These are phyloP conservation scores for Linurgus olivaceus DNA, from an alignment of 2,797 vertebrate species.

Conservation along the genomic window DNA sequence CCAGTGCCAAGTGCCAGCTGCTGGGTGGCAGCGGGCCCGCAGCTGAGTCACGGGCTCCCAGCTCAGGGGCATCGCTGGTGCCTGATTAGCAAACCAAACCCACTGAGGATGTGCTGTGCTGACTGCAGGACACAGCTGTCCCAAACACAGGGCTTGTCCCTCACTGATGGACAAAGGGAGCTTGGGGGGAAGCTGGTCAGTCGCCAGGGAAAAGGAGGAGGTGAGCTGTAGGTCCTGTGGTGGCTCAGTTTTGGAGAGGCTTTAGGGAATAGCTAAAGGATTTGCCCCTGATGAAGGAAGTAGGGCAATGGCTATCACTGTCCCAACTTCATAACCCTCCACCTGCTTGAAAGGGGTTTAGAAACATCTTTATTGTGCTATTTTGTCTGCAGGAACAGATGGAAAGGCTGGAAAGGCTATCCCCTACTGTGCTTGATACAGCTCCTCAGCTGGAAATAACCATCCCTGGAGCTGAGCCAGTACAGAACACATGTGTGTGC, in stretches of 20 bases:
- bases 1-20: slow-evolving; percentile 47
- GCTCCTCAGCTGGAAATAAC: neutral
- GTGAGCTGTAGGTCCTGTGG: neutral
- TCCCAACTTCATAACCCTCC: neutral
- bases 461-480: neutral
- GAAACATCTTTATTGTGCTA: neutral
- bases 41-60: neutral
- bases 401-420: neutral
- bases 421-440: neutral
- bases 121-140: neutral
- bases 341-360: neutral
- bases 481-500: neutral
- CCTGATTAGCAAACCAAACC: neutral
- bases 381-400: neutral
- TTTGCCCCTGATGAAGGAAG: neutral
- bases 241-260: neutral
- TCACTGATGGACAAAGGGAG: neutral
- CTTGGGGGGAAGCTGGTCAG: neutral
- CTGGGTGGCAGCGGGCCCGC: neutral
- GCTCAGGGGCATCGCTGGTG: neutral
- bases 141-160: neutral
- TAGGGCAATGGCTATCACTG: neutral
- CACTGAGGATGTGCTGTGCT: neutral
- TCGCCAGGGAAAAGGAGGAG: neutral
- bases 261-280: neutral